Conservation (phyloP, 2,113 vertebrate genomes). For the Diadophis punctatus region DNA sequence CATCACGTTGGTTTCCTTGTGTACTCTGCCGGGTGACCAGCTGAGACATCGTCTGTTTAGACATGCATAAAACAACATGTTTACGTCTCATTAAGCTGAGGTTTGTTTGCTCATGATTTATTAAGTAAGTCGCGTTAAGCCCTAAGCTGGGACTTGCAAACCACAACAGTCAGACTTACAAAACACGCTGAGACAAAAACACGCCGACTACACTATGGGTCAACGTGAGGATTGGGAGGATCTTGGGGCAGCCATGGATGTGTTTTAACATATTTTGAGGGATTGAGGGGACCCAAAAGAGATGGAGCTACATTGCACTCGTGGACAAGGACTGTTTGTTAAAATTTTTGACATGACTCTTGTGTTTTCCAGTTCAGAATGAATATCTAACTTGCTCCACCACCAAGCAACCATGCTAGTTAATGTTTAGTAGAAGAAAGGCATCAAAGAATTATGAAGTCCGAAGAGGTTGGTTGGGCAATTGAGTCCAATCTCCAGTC, state of each 20-base stretch:
- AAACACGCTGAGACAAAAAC: neutral
- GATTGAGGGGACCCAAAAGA: neutral
- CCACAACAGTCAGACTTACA: neutral
- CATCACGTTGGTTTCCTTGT: neutral
- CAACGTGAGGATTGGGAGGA: neutral
- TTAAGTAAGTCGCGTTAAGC: neutral
- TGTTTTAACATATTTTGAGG: neutral
- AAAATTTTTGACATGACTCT: neutral
- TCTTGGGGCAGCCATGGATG: neutral
- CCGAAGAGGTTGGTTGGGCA: neutral
- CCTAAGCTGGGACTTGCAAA: neutral
- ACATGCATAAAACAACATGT: neutral
- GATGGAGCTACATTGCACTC: neutral
- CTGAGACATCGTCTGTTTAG: neutral
- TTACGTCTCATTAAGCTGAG: neutral
- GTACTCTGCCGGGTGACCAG: neutral
- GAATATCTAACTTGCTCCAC: neutral
- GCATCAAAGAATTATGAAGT: neutral
- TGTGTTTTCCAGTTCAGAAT: neutral
- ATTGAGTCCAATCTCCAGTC: neutral
- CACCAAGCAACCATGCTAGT: neutral
- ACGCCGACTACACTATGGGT: neutral
- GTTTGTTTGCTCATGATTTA: neutral
- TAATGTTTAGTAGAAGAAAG: neutral
- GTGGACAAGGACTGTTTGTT: neutral